Evolutionary conservation across 2,113 vertebrate species (phyloP).

Genomic region (Ictalurus furcatus): DNA sequence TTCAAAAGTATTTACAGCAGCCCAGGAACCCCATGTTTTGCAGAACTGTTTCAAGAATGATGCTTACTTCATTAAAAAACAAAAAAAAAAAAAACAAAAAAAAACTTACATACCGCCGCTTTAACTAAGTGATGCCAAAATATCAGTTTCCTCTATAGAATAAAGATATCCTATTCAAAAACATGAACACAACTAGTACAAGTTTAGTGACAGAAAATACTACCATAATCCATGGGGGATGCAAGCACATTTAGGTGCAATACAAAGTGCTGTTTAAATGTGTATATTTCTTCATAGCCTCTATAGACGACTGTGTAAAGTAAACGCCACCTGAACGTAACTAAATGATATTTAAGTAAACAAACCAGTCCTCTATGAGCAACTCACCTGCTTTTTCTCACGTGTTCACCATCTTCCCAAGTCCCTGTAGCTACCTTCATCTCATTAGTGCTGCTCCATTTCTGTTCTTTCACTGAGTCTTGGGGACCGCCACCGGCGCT

Average conservation of each 20-base stretch:
- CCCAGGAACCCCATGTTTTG: not conserved
- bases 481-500: not conserved
- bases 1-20: not conserved
- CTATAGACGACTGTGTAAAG: not conserved
- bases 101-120: not conserved
- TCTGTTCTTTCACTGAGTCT: constrained; percentile 9
- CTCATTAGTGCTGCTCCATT: constrained; percentile 10
- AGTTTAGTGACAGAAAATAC: not conserved
- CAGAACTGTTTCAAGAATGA: too few species aligned
- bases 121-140: not conserved
- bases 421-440: not conserved
- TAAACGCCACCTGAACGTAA: not conserved
- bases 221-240: not conserved
- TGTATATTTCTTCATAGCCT: not conserved
- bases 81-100: not conserved
- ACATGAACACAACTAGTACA: not conserved
- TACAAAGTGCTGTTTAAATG: not conserved
- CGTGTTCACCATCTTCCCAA: not conserved
- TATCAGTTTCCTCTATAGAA: not conserved
- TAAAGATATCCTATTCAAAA: not conserved
- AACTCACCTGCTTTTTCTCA: constrained; percentile 18
- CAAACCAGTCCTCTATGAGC: not conserved
- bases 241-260: not conserved
- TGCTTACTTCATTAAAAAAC: not conserved
- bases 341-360: not conserved